Percentiles rank a stretch among this genome's conserved stretches.
These are phyloP conservation scores for Bombus superbus DNA, from an alignment of 1,140 invertebrate species.

Conservation along the genomic window DNA sequence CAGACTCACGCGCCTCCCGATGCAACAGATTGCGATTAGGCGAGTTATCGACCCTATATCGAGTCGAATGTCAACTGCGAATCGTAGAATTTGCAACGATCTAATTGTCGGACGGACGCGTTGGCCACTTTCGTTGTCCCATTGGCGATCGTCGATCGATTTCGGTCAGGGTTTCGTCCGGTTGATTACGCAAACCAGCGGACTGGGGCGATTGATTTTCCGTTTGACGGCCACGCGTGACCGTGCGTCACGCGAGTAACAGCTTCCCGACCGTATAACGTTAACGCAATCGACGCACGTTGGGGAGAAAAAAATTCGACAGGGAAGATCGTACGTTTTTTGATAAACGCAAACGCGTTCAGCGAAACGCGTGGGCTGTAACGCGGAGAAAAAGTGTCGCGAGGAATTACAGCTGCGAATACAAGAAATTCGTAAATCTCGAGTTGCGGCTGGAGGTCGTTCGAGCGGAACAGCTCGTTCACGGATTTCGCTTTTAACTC, in stretches of 20 bases:
- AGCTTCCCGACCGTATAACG: too few species aligned
- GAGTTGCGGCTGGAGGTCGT: background rate
- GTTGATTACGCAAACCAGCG: background rate
- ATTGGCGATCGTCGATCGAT: background rate
- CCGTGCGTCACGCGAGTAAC: background rate
- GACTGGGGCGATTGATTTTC: background rate
- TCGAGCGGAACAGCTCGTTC: background rate
- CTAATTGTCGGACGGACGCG: background rate
- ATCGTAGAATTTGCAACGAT: background rate
- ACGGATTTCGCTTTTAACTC: background rate
- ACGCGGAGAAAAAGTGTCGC: too few species aligned
- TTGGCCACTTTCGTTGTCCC: background rate
- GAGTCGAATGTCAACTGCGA: background rate
- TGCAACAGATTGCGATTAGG: slow-evolving; percentile 23
- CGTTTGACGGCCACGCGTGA: background rate
- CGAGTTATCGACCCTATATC: background rate
- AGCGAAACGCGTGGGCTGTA: background rate
- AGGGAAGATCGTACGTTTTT: background rate
- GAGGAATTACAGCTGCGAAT: background rate
- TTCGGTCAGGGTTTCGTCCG: background rate
- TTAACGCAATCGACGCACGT: background rate
- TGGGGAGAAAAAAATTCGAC: too few species aligned
- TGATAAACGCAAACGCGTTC: background rate
- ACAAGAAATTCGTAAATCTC: background rate
- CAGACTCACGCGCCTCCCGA: background rate